A percentile compares a stretch with the other conserved stretches of the same genome.
phyloP scores from a whole-genome alignment of 1,140 invertebrate species.

The Aphidius ervi region DNA sequence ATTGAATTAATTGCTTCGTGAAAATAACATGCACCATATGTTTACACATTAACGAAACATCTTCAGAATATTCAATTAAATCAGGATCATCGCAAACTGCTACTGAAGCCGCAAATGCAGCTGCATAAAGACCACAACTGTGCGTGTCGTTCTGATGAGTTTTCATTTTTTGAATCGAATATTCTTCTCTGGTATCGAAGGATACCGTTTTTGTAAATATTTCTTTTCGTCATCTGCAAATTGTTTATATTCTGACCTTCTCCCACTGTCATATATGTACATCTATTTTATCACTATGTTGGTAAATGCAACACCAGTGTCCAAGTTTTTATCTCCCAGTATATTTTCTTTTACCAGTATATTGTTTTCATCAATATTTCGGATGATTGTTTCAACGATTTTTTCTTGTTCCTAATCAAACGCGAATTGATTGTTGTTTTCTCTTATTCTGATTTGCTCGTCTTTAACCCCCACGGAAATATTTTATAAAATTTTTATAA shows the following conservation, averaged over 20 bases:
- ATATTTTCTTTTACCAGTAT: no score
- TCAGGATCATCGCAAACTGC: slow-evolving; percentile 17
- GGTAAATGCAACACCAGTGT: slow-evolving; percentile 22
- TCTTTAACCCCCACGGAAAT: no score
- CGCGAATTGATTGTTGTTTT: no score
- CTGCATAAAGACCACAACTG: slow-evolving; percentile 22
- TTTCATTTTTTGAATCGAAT: slow-evolving; percentile 5
- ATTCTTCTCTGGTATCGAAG: slow-evolving; percentile 1
- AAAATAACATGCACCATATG: slow-evolving; percentile 15
- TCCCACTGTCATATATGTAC: slow-evolving; percentile 19
- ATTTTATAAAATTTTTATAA: no score
- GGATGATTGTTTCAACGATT: no score
- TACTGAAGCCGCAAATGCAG: slow-evolving; percentile 19
- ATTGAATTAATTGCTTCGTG: slow-evolving; percentile 1
- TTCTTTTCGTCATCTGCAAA: slow-evolving; percentile 9
- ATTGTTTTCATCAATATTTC: no score
- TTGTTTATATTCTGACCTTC: background rate
- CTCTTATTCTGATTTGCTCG: no score
- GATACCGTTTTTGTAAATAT: slow-evolving; percentile 17
- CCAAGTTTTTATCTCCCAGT: no score
- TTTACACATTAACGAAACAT: slow-evolving; percentile 14
- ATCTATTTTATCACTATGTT: slow-evolving; percentile 8
- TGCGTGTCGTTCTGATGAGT: slow-evolving; percentile 15
- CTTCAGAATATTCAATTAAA: slow-evolving; percentile 11
- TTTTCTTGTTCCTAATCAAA: no score